Evolutionary conservation across 2,888 invertebrate genomes (phyloP).

Genomic region (Xylota sylvarum): DNA sequence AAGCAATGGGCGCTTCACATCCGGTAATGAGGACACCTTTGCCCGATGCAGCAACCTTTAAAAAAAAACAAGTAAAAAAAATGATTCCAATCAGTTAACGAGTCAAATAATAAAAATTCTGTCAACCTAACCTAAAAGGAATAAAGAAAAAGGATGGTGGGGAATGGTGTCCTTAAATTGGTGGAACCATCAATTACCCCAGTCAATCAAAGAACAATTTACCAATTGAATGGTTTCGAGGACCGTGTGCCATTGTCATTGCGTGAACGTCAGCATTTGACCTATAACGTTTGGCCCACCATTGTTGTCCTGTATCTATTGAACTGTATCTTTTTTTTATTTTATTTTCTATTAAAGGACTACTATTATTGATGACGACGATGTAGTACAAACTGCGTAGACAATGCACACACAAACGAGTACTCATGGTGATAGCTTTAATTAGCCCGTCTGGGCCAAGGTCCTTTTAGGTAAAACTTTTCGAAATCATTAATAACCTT

Average conservation of each 20-base stretch:
- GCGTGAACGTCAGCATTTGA: slow-evolving; percentile 35
- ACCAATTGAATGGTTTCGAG: slow-evolving; percentile 49
- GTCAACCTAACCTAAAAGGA: background rate
- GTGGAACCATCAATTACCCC: slow-evolving; percentile 17
- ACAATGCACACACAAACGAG: background rate
- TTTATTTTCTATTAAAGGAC: background rate
- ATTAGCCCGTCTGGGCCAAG: slow-evolving; percentile 42
- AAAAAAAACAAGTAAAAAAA: slow-evolving; percentile 67
- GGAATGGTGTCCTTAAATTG: background rate
- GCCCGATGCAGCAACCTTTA: slow-evolving; percentile 91
- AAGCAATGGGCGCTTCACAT: slow-evolving; percentile 87
- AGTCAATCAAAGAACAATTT: slow-evolving; percentile 65
- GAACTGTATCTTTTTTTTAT: background rate
- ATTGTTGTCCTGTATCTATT: background rate
- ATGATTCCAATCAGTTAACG: background rate
- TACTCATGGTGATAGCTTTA: slow-evolving; percentile 26
- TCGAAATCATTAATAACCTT: slow-evolving; percentile 58
- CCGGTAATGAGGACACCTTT: slow-evolving; percentile 94
- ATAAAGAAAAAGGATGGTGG: background rate
- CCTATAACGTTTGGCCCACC: slow-evolving; percentile 1
- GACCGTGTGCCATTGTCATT: slow-evolving; percentile 17
- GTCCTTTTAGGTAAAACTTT: slow-evolving; percentile 9
- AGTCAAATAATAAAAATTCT: background rate
- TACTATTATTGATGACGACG: slow-evolving; percentile 20
- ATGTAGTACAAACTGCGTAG: slow-evolving; percentile 28